A percentile compares a stretch with the other conserved stretches of the same genome.
These are phyloP conservation scores for Scolopax mira DNA, from an alignment of 2,113 vertebrate genomes.

Conservation along the genomic window DNA sequence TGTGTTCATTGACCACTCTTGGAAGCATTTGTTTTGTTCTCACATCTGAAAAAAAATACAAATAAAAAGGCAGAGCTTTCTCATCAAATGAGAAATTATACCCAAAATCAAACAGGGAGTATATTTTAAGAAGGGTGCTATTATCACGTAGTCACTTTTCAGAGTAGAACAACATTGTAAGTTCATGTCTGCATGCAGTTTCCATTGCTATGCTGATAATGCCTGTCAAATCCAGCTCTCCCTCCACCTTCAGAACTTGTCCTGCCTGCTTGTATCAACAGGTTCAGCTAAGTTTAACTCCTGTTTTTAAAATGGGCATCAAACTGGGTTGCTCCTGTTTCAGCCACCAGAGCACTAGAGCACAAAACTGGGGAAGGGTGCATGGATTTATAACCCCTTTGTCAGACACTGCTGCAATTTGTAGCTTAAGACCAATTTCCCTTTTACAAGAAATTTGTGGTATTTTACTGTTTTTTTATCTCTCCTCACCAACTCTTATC, in stretches of 20 bases:
- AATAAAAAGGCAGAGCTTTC: background rate
- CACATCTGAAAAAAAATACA: background rate
- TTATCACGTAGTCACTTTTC: conserved; percentile 34
- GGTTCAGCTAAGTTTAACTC: conserved; percentile 54
- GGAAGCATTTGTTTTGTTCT: background rate
- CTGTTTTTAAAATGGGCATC: conserved; percentile 25
- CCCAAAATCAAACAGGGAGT: background rate
- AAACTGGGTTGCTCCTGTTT: conserved; percentile 7
- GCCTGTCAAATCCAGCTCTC: conserved; percentile 58
- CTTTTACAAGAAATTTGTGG: background rate
- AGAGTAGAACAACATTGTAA: conserved; percentile 53
- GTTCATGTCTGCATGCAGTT: conserved; percentile 49
- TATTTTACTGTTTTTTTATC: background rate
- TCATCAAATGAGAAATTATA: background rate
- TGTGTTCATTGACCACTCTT: background rate
- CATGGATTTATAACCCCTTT: conserved; percentile 69
- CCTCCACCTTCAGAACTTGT: conserved; percentile 40
- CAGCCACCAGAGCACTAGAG: background rate
- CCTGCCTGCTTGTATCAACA: conserved; percentile 53
- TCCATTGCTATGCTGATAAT: conserved; percentile 53
- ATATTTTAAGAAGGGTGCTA: background rate
- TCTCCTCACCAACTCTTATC: background rate
- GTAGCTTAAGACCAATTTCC: conserved; percentile 29
- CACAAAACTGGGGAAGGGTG: conserved; percentile 52
- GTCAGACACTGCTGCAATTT: conserved; percentile 56